These are phyloP conservation scores for Eilema depressum DNA, from an alignment of 2,888 invertebrate genomes.

Conservation along the genomic window DNA sequence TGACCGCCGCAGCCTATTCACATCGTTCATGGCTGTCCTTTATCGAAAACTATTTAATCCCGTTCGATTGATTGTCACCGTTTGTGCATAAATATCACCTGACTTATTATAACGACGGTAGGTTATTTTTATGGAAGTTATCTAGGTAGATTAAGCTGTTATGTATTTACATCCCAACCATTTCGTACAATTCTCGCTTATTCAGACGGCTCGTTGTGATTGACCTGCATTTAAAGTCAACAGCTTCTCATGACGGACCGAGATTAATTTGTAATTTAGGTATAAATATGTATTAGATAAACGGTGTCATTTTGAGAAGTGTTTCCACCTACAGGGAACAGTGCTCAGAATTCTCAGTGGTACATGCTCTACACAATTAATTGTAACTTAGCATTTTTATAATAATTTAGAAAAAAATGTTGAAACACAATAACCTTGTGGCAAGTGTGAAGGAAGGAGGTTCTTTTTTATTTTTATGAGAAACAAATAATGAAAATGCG, in stretches of 20 bases:
- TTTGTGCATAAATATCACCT: constrained; percentile 74
- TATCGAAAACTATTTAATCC: constrained; percentile 50
- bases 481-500: constrained; percentile 78
- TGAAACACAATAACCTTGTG: constrained; percentile 79
- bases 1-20: constrained; percentile 66
- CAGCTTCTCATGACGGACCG: constrained; percentile 78
- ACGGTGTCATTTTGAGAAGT: constrained; percentile 79
- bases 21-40: constrained; percentile 70
- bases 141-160: constrained; percentile 86
- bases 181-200: constrained; percentile 70
- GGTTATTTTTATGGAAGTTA: constrained; percentile 85
- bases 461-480: constrained; percentile 81
- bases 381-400: constrained; percentile 87
- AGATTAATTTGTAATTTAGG: constrained; percentile 84
- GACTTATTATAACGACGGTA: constrained; percentile 83
- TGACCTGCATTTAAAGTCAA: constrained; percentile 83
- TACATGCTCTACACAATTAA: constrained; percentile 85
- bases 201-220: constrained; percentile 73
- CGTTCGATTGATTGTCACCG: constrained; percentile 62
- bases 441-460: constrained; percentile 77
- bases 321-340: constrained; percentile 73
- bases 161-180: constrained; percentile 80
- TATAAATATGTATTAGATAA: constrained; percentile 82
- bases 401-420: constrained; percentile 86
- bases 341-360: constrained; percentile 80